Conservation (phyloP, 2,797 vertebrate genomes). For the Alfaro cultratus region DNA sequence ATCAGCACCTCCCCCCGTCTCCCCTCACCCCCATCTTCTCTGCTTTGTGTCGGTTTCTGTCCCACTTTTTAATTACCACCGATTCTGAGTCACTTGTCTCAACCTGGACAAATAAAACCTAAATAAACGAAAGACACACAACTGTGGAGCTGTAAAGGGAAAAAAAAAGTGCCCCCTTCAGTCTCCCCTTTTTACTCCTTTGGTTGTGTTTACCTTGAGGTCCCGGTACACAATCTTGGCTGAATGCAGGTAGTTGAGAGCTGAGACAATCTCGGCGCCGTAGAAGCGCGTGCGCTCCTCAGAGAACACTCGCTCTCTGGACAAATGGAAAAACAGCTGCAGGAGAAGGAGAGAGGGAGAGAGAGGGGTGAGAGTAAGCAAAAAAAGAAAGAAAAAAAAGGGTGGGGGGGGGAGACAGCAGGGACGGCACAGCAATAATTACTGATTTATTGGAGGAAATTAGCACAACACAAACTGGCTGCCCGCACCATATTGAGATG, state of each 20-base stretch:
- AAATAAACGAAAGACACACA: constrained; percentile 29
- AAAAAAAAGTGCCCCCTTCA: constrained; percentile 8
- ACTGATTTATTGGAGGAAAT: constrained; percentile 99
- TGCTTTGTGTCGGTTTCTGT: constrained; percentile 54
- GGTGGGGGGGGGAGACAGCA: constrained; percentile 85
- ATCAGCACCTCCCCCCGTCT: constrained; percentile 45
- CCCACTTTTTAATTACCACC: constrained; percentile 67
- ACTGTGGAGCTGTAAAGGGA: background rate
- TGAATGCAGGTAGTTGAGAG: constrained; percentile 97
- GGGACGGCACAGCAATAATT: constrained; percentile 99
- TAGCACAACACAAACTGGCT: constrained; percentile 99
- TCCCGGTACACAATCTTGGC: constrained; percentile 98
- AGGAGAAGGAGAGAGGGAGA: constrained; percentile 79
- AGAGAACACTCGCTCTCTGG: constrained; percentile 99
- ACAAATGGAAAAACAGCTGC: constrained; percentile 99
- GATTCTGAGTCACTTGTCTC: constrained; percentile 50
- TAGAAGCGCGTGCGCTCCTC: constrained; percentile 99
- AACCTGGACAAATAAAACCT: constrained; percentile 37
- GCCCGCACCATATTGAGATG: constrained; percentile 99
- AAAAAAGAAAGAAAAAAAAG: constrained; percentile 1
- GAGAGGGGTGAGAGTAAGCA: constrained; percentile 12
- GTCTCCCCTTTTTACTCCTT: constrained; percentile 28
- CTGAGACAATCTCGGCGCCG: constrained; percentile 96
- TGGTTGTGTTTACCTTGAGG: constrained; percentile 92
- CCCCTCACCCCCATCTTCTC: constrained; percentile 35